Percentiles rank a stretch among this genome's conserved stretches.
Evolutionary conservation across 2,888 invertebrate genomes (phyloP).

Genomic region (Callimorpha dominula): DNA sequence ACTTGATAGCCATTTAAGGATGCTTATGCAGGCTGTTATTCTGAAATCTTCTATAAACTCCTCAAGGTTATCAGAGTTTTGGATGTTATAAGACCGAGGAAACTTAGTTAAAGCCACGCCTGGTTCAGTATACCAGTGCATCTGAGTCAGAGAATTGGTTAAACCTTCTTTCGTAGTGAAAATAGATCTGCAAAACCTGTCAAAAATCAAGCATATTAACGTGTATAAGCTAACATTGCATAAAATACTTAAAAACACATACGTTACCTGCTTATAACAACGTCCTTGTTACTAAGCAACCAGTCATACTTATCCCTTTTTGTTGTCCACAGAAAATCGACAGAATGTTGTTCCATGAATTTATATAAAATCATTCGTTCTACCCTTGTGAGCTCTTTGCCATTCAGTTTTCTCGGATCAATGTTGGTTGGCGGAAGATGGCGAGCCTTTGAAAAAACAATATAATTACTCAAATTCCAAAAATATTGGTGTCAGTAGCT

Average conservation of each 20-base stretch:
- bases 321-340: constrained; percentile 96
- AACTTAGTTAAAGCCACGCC: constrained; percentile 93
- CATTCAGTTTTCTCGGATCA: constrained; percentile 78
- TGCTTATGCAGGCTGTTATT: constrained; percentile 94
- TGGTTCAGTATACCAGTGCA: constrained; percentile 95
- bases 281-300: constrained; percentile 86
- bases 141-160: constrained; percentile 91
- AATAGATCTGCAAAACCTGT: constrained; percentile 94
- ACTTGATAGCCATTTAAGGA: constrained; percentile 92
- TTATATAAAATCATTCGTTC: constrained; percentile 91
- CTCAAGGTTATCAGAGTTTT: constrained; percentile 92
- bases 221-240: background rate
- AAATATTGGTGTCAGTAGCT: background rate
- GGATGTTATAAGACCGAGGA: constrained; percentile 95
- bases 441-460: constrained; percentile 65
- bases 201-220: constrained; percentile 65
- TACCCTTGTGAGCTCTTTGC: constrained; percentile 87
- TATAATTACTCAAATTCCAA: background rate
- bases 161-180: constrained; percentile 98
- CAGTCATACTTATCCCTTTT: constrained; percentile 94
- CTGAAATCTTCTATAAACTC: constrained; percentile 96
- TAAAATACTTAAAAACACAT: background rate
- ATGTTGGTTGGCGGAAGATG: constrained; percentile 69
- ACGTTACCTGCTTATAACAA: constrained; percentile 82
- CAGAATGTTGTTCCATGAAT: constrained; percentile 92